These are phyloP conservation scores for Tauraco erythrolophus DNA, from an alignment of 2,113 vertebrate genomes.

Conservation along the genomic window DNA sequence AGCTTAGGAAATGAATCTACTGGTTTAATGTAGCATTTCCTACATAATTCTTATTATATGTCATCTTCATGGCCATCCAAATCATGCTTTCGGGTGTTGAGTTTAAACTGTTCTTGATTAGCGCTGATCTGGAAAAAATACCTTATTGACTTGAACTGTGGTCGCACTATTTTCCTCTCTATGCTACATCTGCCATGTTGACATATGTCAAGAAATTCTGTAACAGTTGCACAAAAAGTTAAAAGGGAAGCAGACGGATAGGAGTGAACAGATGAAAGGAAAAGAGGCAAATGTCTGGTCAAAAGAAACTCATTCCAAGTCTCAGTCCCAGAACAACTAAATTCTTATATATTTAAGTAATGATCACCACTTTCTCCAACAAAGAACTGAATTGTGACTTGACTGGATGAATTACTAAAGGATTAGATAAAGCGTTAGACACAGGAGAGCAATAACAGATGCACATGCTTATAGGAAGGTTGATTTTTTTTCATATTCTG, in stretches of 20 bases:
- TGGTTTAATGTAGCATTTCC: neutral
- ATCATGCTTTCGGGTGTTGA: neutral
- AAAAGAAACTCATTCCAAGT: neutral
- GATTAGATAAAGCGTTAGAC: neutral
- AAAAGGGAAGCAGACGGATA: neutral
- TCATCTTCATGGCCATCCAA: neutral
- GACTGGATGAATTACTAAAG: neutral
- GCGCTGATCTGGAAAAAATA: neutral
- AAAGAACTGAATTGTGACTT: neutral
- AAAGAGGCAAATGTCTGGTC: neutral
- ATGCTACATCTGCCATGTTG: neutral
- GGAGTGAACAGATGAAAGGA: neutral
- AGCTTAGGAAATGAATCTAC: neutral
- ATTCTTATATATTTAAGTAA: neutral
- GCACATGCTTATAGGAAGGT: neutral
- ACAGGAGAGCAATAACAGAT: neutral
- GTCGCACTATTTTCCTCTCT: neutral
- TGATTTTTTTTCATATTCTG: neutral
- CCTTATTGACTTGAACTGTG: neutral
- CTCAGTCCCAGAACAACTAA: neutral
- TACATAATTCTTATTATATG: neutral
- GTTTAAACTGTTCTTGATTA: neutral
- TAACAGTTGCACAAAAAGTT: neutral
- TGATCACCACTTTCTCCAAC: neutral
- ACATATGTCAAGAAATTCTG: neutral